Base-by-base conservation (phyloP, 1,140 invertebrate genomes). In the Parapsyche elsis region DNA sequence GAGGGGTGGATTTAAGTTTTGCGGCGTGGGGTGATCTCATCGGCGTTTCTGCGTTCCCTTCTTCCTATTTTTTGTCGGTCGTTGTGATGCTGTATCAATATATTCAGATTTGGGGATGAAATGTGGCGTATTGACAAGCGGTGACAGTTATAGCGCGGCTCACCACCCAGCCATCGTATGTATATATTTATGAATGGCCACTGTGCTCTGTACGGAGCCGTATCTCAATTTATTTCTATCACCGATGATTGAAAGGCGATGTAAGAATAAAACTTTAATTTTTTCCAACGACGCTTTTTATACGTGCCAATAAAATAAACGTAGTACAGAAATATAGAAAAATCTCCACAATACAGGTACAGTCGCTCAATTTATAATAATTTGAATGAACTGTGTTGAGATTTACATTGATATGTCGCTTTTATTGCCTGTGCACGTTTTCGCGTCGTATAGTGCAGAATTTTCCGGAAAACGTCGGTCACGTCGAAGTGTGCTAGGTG, bases 61-160 rank as follows among this genome's bases (percentile, higher is more conserved):
- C 21, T 67, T 67, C 9, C 64, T 12, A 12, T 24, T 26, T 67
- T 67, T 67, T 67, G 23, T 67, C 19, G 53, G 14, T 12, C 5
- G n/a, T 59, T 16, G 53, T 71, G 80, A 80, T 67, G 77, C 53
- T 78, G 81, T 78, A 82, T 80, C 81, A 80, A 82, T 82, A 82
- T 79, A 80, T 80, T 82, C 61, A 82, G 79, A 80, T 82, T 79
- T 82, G 75, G 81, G 75, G 81, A 76, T 82, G 81, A 82, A 82
- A 80, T 82, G 81, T 80, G 76, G 79, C 81, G 79, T 76, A 78
- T 79, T 80, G 81, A 82, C 79, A 82, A 76, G 79, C 76, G 81
- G 75, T 79, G 81, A 79, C 81, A 80, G 75, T 80, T 80, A 78
- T 80, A 75, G 78, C 57, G 49, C 59, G 75, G 78, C 78, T 82